Evolutionary conservation across 2,797 vertebrate species (phyloP).

Genomic region (Aratinga solstitialis): DNA sequence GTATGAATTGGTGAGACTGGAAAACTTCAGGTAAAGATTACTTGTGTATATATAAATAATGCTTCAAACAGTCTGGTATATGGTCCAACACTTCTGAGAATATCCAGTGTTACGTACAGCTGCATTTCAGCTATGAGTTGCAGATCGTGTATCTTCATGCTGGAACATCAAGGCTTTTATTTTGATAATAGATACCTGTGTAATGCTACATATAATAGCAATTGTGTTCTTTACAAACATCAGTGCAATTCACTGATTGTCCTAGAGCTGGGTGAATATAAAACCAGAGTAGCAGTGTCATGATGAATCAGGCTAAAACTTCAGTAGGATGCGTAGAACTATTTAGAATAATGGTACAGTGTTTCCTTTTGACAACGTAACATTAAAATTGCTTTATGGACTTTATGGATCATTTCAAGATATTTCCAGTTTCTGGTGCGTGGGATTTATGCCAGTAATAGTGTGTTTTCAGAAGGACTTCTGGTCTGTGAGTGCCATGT

Average conservation of each 20-base stretch:
- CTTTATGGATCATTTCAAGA: background rate
- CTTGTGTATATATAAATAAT: background rate
- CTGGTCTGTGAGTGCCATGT: background rate
- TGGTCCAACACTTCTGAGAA: background rate
- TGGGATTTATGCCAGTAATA: background rate
- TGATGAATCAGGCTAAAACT: background rate
- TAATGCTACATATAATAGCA: background rate
- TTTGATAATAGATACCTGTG: background rate
- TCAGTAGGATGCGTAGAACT: background rate
- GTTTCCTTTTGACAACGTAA: background rate
- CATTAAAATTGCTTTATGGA: background rate
- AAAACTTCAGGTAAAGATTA: background rate
- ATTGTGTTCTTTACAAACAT: background rate
- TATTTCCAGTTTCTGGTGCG: background rate
- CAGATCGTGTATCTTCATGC: background rate
- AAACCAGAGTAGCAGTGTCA: background rate
- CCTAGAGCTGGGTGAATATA: background rate
- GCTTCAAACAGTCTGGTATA: background rate
- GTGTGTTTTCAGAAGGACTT: background rate
- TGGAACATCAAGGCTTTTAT: background rate
- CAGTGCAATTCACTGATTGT: background rate
- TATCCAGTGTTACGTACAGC: rapidly evolving
- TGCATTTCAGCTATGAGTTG: background rate
- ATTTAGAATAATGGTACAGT: background rate
- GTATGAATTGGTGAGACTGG: background rate